Conservation (phyloP, 2,888 invertebrate genomes). For the Abscondita cerata region DNA sequence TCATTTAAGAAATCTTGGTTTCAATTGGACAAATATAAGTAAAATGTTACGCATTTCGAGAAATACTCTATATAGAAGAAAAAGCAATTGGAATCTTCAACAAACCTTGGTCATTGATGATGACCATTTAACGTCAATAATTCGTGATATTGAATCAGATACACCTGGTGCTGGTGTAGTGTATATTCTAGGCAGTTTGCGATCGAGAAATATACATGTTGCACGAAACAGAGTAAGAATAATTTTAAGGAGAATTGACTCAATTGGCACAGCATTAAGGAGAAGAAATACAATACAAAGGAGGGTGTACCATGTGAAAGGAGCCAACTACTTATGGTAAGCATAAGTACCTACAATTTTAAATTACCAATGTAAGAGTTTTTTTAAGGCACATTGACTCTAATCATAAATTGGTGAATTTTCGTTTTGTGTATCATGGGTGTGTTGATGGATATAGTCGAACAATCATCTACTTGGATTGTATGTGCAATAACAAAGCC, state of each 20-base stretch:
- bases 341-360: background rate
- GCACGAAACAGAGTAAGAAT: constrained; percentile 11
- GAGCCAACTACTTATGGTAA: constrained; percentile 22
- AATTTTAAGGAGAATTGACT: constrained; percentile 8
- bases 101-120: too few species aligned
- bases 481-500: constrained; percentile 21
- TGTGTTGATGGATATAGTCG: constrained; percentile 4
- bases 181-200: constrained; percentile 16
- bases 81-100: too few species aligned
- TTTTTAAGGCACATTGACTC: constrained; percentile 10
- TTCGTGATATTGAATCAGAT: too few species aligned
- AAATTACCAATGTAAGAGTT: background rate
- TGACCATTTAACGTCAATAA: too few species aligned
- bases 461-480: constrained; percentile 20
- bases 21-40: constrained; percentile 6
- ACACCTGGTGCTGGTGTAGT: constrained; percentile 19
- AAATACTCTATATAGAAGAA: constrained; percentile 4
- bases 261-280: constrained; percentile 14
- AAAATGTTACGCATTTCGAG: constrained; percentile 1
- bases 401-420: constrained; percentile 8
- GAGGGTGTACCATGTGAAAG: constrained; percentile 21
- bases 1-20: constrained; percentile 4
- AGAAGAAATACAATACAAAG: constrained; percentile 12
- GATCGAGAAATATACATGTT: constrained; percentile 10
- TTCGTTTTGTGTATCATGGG: constrained; percentile 11